phyloP scores from a whole-genome alignment of 2,113 vertebrate species.

The Smithornis capensis region DNA sequence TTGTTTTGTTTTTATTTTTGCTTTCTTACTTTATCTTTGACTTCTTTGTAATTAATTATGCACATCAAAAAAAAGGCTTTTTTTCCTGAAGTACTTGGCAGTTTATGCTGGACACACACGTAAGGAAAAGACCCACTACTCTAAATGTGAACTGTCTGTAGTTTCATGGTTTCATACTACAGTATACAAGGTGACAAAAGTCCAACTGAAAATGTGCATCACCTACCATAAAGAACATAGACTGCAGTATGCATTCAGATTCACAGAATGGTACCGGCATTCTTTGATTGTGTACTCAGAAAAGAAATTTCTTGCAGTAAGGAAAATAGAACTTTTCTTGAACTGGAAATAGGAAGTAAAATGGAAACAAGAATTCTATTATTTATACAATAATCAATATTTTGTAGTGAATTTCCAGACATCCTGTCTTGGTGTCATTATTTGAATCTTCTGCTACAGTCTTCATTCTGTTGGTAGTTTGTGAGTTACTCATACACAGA shows the following conservation, averaged over 20 bases:
- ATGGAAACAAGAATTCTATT: background rate
- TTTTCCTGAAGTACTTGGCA: background rate
- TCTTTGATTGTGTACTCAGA: background rate
- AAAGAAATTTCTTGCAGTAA: background rate
- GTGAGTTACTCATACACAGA: background rate
- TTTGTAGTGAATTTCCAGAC: background rate
- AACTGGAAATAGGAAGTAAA: background rate
- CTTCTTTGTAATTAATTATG: background rate
- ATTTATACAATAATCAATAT: background rate
- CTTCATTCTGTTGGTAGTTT: background rate
- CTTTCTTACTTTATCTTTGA: background rate
- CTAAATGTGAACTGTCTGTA: too few relatives aligned
- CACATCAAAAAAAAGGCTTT: background rate
- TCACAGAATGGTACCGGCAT: background rate
- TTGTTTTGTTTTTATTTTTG: background rate
- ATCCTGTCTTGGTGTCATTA: fast-evolving
- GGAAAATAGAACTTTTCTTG: background rate
- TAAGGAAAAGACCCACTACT: background rate
- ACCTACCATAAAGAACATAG: background rate
- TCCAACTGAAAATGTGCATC: background rate
- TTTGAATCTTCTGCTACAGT: background rate
- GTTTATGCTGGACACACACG: background rate
- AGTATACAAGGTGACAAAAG: background rate
- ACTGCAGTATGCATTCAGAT: background rate
- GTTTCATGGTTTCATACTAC: background rate